phyloP scores from a whole-genome alignment of 1,140 invertebrate species.

The Bombus sibiricus region DNA sequence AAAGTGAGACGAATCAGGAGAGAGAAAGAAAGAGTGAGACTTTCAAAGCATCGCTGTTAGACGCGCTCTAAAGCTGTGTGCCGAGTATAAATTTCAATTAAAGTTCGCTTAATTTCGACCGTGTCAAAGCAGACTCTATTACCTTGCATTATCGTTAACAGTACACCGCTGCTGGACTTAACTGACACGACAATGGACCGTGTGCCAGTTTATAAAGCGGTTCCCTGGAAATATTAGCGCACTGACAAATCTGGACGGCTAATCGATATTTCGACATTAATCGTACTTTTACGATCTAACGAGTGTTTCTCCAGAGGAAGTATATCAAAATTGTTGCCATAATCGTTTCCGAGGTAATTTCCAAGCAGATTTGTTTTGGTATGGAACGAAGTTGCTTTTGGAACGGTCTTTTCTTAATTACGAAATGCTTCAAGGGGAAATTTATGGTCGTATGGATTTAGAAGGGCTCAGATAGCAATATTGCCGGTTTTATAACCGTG shows the following conservation, averaged over 20 bases:
- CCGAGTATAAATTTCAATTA: constrained; percentile 63
- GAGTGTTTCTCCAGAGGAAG: neutral
- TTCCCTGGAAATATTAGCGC: constrained; percentile 48
- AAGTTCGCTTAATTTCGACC: constrained; percentile 63
- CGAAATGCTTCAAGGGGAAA: neutral
- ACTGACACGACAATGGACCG: constrained; percentile 57
- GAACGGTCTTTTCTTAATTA: neutral
- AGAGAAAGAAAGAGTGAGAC: no score
- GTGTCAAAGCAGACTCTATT: constrained; percentile 63
- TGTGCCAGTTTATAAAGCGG: constrained; percentile 48
- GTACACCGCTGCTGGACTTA: constrained; percentile 42
- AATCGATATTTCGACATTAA: constrained; percentile 61
- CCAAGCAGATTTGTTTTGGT: neutral
- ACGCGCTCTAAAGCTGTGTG: neutral
- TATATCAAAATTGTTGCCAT: neutral
- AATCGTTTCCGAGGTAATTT: neutral
- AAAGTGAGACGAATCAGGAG: neutral
- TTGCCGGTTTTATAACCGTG: constrained; percentile 6
- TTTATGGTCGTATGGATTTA: neutral
- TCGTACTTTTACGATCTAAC: constrained; percentile 33
- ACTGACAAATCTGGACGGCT: constrained; percentile 4
- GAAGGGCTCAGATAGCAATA: constrained; percentile 19
- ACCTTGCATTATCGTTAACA: constrained; percentile 64
- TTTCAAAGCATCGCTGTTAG: constrained; percentile 15
- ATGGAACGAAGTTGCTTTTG: neutral